Conservation (phyloP, 2,113 vertebrate species). For the Okapia johnstoni region DNA sequence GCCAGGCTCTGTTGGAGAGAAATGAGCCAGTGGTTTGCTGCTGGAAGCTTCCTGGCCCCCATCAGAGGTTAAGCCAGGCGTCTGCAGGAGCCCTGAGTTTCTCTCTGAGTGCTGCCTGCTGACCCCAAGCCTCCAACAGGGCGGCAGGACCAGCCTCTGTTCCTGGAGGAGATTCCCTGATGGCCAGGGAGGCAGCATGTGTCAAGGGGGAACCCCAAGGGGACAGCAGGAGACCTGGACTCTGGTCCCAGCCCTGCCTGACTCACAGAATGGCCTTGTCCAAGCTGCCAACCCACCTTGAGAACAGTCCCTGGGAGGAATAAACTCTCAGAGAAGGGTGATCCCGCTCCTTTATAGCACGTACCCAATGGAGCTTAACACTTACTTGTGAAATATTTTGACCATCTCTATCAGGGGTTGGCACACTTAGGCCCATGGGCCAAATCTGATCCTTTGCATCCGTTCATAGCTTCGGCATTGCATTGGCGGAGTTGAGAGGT, state of each 20-base stretch:
- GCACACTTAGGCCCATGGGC: not conserved
- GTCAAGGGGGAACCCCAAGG: not conserved
- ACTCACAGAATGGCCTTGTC: not conserved
- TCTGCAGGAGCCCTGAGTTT: not conserved
- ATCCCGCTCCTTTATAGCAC: not conserved
- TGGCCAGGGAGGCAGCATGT: not conserved
- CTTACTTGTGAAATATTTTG: not conserved
- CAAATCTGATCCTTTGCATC: not conserved
- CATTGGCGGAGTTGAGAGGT: not conserved
- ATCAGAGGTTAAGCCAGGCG: not conserved
- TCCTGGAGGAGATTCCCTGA: not conserved
- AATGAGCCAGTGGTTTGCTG: not conserved
- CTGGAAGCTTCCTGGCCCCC: not conserved
- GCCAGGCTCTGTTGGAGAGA: not conserved
- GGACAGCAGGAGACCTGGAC: not conserved
- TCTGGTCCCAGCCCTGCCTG: not conserved
- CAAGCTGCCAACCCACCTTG: not conserved
- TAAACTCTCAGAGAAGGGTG: not conserved
- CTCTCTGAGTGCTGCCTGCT: not conserved
- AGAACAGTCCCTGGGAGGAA: not conserved
- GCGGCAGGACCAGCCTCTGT: not conserved
- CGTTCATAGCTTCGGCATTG: too few relatives aligned
- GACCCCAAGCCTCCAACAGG: not conserved
- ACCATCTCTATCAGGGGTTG: not conserved
- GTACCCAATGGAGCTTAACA: not conserved